phyloP scores from a whole-genome alignment of 2,888 invertebrate species.

The Cataglyphis altisquamis region DNA sequence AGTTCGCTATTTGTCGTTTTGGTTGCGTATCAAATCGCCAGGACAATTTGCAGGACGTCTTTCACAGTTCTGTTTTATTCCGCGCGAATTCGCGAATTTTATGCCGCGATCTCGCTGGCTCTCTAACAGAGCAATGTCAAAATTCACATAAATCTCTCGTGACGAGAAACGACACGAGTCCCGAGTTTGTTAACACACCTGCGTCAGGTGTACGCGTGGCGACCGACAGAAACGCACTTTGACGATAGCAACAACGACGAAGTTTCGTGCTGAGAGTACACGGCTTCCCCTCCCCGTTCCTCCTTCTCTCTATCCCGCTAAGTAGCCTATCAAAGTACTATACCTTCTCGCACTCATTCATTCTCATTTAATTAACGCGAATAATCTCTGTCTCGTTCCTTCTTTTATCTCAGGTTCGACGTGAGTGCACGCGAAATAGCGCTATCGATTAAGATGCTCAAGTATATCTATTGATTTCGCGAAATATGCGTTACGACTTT shows the following conservation, averaged over 20 bases:
- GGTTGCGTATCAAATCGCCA: not conserved
- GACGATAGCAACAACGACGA: conserved; percentile 49
- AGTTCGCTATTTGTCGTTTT: not conserved
- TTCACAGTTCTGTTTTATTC: not conserved
- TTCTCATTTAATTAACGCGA: conserved; percentile 16
- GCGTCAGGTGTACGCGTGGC: conserved; percentile 14
- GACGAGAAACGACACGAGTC: not conserved
- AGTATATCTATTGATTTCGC: not conserved
- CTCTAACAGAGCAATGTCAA: not conserved
- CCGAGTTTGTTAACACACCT: conserved; percentile 29
- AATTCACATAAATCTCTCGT: not conserved
- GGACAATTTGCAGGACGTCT: not conserved
- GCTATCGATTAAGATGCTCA: not conserved
- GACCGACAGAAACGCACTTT: conserved; percentile 48
- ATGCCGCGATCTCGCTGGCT: not conserved
- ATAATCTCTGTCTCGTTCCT: not conserved
- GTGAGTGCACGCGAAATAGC: not conserved
- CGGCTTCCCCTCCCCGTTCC: conserved; percentile 46
- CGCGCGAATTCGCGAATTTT: not conserved
- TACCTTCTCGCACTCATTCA: conserved; percentile 22
- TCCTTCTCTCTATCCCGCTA: conserved; percentile 5
- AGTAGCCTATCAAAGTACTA: not conserved
- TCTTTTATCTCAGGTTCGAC: conserved; percentile 28
- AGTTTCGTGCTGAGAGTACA: conserved; percentile 51
- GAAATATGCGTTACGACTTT: not conserved